These are phyloP conservation scores for Heliothis peltigera DNA, from an alignment of 2,888 invertebrate genomes.

Conservation along the genomic window DNA sequence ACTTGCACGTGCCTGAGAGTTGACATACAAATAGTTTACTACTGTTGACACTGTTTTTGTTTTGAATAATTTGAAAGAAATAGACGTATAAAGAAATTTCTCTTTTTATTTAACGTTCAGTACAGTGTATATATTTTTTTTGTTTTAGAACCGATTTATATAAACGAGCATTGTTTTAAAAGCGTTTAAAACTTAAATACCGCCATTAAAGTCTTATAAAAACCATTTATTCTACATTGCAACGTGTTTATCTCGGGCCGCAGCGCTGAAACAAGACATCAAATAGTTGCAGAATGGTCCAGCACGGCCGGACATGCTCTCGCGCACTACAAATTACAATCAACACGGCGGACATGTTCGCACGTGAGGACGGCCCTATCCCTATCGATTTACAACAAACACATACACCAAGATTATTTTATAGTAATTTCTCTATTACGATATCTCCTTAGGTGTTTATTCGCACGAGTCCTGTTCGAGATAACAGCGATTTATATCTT, in stretches of 20 bases:
- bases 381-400: constrained; percentile 86
- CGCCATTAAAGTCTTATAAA: constrained; percentile 5
- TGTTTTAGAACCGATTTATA: background rate
- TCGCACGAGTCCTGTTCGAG: constrained; percentile 57
- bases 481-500: constrained; percentile 66
- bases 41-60: constrained; percentile 10
- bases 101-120: background rate
- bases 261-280: constrained; percentile 48
- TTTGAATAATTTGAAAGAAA: constrained; percentile 5
- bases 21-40: constrained; percentile 37
- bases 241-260: constrained; percentile 33
- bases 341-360: constrained; percentile 86
- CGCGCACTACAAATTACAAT: constrained; percentile 89
- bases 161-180: background rate
- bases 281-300: constrained; percentile 74
- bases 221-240: constrained; percentile 18
- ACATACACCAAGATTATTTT: constrained; percentile 78
- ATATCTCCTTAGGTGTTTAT: constrained; percentile 66
- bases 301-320: constrained; percentile 74
- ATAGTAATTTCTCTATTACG: constrained; percentile 88
- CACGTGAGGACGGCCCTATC: constrained; percentile 83
- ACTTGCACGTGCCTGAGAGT: constrained; percentile 26
- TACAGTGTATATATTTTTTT: background rate
- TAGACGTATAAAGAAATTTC: constrained; percentile 8
- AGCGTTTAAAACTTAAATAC: constrained; percentile 12